A percentile compares a stretch with the other conserved stretches of the same genome.
These are phyloP conservation scores for Drosophila cognata DNA, from an alignment of 2,888 invertebrate genomes.

Conservation along the genomic window DNA sequence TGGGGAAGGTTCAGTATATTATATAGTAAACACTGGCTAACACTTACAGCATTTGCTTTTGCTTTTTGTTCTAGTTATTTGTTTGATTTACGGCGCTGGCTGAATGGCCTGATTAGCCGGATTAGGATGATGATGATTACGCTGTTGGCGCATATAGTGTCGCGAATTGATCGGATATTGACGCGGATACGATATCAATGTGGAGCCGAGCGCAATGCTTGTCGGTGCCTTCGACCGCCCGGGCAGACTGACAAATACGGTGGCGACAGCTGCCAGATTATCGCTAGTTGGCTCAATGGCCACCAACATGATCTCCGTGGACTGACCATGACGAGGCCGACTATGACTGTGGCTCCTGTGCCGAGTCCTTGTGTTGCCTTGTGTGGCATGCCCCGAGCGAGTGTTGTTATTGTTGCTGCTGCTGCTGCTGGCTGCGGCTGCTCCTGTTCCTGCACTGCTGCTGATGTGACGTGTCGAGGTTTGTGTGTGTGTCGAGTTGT, in stretches of 20 bases:
- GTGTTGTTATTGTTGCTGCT: slow-evolving; percentile 30
- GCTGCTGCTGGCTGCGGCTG: slow-evolving; percentile 4
- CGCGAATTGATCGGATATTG: slow-evolving; percentile 86
- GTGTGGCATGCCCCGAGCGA: slow-evolving; percentile 1
- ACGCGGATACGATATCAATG: slow-evolving; percentile 87
- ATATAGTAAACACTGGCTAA: slow-evolving; percentile 27
- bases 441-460: neutral
- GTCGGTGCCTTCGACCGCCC: slow-evolving; percentile 93
- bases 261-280: slow-evolving; percentile 95
- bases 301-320: slow-evolving; percentile 89
- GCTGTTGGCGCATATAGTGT: slow-evolving; percentile 76
- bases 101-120: slow-evolving; percentile 3
- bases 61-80: neutral
- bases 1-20: slow-evolving; percentile 2
- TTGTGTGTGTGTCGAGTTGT: slow-evolving; percentile 6
- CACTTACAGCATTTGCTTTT: slow-evolving; percentile 20
- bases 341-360: slow-evolving; percentile 25
- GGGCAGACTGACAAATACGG: slow-evolving; percentile 95
- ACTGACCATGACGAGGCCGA: slow-evolving; percentile 82
- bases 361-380: neutral
- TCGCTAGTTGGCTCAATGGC: slow-evolving; percentile 96
- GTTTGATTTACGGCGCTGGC: neutral
- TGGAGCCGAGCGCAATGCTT: slow-evolving; percentile 92
- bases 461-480: slow-evolving; percentile 4
- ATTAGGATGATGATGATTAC: slow-evolving; percentile 55